Percentiles rank a stretch among this genome's conserved stretches.
phyloP scores from a whole-genome alignment of 2,797 vertebrate species.

The Pelobates cultripes region DNA sequence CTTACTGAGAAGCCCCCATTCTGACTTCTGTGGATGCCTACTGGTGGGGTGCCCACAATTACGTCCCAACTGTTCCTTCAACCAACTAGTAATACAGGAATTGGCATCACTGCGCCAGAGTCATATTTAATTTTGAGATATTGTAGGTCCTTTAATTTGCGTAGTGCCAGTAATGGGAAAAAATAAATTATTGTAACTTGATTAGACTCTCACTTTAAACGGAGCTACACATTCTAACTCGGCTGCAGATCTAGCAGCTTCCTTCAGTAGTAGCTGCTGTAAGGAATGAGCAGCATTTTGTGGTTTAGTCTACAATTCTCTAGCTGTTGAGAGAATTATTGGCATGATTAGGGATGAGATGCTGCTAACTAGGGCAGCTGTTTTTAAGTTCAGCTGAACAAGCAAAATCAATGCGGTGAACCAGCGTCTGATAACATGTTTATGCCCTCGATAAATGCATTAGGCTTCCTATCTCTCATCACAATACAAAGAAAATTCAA shows the following conservation, averaged over 20 bases:
- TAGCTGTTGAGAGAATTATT: constrained; percentile 19
- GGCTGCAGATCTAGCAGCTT: background rate
- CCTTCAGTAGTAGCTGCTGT: background rate
- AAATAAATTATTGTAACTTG: no score
- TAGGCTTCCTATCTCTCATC: constrained; percentile 13
- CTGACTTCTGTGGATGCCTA: no score
- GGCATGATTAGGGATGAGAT: constrained; percentile 22
- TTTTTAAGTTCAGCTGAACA: constrained; percentile 32
- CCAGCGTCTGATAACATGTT: constrained; percentile 6
- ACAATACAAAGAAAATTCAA: background rate
- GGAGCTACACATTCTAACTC: no score
- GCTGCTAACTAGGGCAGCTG: constrained; percentile 36
- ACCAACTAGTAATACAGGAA: no score
- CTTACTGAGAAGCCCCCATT: no score
- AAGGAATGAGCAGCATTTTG: constrained; percentile 12
- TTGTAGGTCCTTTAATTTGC: no score
- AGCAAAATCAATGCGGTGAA: background rate
- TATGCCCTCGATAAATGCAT: constrained; percentile 14
- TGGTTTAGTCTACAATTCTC: background rate
- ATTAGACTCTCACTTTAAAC: no score
- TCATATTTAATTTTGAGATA: no score
- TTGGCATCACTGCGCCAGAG: no score
- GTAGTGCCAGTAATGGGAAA: no score
- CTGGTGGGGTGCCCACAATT: no score
- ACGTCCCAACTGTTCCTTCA: no score